Evolutionary conservation across 2,113 vertebrate species (phyloP).

Genomic region (Neotragus moschatus): DNA sequence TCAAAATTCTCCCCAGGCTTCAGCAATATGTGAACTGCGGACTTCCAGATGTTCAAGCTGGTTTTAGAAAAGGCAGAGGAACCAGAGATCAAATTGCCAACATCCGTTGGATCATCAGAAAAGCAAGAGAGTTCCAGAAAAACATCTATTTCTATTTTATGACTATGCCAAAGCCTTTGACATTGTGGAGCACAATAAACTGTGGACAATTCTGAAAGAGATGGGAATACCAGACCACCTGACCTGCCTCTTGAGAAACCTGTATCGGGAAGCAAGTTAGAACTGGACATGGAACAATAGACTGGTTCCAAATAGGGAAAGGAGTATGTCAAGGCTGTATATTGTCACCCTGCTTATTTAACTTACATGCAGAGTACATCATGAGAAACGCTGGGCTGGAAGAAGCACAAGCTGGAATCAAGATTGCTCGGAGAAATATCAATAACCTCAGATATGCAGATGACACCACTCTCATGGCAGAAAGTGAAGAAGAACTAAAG

Average conservation of each 20-base stretch:
- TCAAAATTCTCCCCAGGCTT: neutral
- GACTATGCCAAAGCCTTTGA: neutral
- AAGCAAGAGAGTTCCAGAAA: neutral
- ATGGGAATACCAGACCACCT: neutral
- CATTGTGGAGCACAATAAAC: neutral
- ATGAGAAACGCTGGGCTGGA: neutral
- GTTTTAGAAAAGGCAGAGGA: neutral
- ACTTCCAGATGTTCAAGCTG: neutral
- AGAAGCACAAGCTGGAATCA: neutral
- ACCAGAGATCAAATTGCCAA: neutral
- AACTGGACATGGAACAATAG: neutral
- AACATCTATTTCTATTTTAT: neutral
- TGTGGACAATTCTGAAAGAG: neutral
- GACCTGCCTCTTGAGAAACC: neutral
- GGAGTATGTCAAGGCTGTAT: neutral
- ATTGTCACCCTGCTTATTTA: neutral
- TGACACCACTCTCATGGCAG: neutral
- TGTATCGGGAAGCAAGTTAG: neutral
- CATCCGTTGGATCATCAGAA: neutral
- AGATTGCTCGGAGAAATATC: neutral
- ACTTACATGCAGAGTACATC: neutral
- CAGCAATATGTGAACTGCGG: fast-evolving
- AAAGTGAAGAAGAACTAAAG: neutral
- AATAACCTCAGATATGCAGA: neutral
- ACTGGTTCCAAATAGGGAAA: neutral